phyloP scores from a whole-genome alignment of 2,113 vertebrate species.

The Tachycineta bicolor region DNA sequence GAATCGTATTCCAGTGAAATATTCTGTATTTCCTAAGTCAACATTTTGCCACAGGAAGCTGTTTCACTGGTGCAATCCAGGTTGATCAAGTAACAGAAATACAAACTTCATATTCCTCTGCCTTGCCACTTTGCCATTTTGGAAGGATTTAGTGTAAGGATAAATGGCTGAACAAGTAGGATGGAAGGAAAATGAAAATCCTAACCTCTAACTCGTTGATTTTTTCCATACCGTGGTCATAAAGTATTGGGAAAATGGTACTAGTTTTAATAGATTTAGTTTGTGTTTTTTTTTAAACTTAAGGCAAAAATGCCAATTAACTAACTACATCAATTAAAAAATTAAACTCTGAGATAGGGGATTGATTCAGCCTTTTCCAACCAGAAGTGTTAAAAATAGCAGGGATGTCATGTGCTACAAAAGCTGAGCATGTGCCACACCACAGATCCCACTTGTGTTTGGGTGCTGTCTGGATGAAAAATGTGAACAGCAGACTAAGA shows the following conservation, averaged over 20 bases:
- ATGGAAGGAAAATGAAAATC: background rate
- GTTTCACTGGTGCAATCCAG: background rate
- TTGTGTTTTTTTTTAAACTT: background rate
- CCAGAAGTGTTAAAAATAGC: background rate
- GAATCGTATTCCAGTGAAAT: background rate
- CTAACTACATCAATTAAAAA: background rate
- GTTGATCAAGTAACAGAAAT: background rate
- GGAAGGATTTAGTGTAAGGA: background rate
- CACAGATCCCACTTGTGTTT: background rate
- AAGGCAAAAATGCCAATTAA: background rate
- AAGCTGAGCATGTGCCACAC: background rate
- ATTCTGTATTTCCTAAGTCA: background rate
- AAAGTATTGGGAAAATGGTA: background rate
- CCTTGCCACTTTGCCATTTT: background rate
- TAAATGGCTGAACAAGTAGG: background rate
- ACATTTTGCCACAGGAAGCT: background rate
- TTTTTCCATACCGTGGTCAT: background rate
- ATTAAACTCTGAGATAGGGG: background rate
- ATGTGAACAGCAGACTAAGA: background rate
- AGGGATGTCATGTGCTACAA: background rate
- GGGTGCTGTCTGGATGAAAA: background rate
- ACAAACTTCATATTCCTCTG: background rate
- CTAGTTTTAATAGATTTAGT: background rate
- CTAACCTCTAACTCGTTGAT: background rate
- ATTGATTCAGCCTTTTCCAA: background rate